phyloP scores from a whole-genome alignment of 2,888 invertebrate genomes.

The Yponomeuta cagnagella region DNA sequence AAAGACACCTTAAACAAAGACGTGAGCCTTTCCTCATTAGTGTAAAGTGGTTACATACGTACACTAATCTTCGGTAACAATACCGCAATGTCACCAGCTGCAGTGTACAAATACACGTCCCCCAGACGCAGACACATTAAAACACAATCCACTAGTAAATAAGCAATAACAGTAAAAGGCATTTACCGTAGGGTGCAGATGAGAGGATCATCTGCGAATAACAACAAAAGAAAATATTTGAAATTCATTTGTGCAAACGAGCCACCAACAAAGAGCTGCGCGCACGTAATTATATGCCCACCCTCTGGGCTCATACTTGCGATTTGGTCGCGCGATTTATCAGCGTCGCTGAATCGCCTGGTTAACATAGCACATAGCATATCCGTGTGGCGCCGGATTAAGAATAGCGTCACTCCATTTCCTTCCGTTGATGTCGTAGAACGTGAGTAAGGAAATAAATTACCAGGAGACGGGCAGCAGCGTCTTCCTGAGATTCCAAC shows the following conservation, averaged over 20 bases:
- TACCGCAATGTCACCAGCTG: constrained; percentile 1
- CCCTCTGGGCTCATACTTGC: background rate
- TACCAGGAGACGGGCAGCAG: no score
- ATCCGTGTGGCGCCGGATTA: no score
- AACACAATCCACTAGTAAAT: constrained; percentile 10
- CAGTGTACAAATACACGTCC: background rate
- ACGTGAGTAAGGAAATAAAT: no score
- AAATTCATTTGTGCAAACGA: constrained; percentile 53
- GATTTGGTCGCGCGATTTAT: constrained; percentile 19
- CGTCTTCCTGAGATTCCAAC: no score
- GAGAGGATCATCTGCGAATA: constrained; percentile 35
- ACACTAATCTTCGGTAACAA: background rate
- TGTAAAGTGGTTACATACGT: background rate
- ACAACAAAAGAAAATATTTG: constrained; percentile 39
- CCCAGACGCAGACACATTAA: constrained; percentile 16
- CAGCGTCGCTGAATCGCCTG: no score
- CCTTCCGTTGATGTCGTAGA: no score
- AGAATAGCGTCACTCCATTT: no score
- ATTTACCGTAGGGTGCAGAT: constrained; percentile 28
- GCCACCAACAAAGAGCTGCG: constrained; percentile 46
- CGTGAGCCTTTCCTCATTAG: background rate
- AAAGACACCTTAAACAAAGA: background rate
- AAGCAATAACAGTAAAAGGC: constrained; percentile 26
- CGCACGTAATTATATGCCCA: constrained; percentile 46
- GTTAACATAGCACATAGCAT: no score